A percentile compares a stretch with the other conserved stretches of the same genome.
Conservation (phyloP, 2,888 invertebrate genomes). For the Sphaerophoria taeniata region DNA sequence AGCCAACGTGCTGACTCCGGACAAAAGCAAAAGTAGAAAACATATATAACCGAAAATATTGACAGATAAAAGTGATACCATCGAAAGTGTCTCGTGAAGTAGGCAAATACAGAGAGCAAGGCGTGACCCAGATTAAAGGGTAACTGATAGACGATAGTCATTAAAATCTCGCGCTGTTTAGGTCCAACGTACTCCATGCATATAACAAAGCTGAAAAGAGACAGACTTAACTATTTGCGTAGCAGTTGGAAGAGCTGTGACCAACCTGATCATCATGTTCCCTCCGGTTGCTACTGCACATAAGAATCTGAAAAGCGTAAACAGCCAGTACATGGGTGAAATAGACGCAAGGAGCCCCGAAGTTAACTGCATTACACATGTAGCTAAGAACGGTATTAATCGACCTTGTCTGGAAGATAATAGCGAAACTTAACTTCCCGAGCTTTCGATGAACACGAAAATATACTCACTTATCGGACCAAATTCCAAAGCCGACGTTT, state of each 20-base stretch:
- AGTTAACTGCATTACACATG: slow-evolving; percentile 87
- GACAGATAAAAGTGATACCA: slow-evolving; percentile 86
- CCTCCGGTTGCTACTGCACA: slow-evolving; percentile 90
- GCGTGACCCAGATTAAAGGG: slow-evolving; percentile 87
- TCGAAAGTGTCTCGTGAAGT: slow-evolving; percentile 85
- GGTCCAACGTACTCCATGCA: slow-evolving; percentile 86
- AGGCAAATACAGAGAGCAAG: slow-evolving; percentile 81
- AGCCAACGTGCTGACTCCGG: slow-evolving; percentile 92
- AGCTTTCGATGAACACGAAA: neutral
- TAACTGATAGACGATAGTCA: slow-evolving; percentile 85
- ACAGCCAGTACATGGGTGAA: slow-evolving; percentile 86
- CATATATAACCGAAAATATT: slow-evolving; percentile 85
- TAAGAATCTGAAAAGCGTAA: slow-evolving; percentile 87
- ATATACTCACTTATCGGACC: slow-evolving; percentile 87
- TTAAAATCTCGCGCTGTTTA: slow-evolving; percentile 42
- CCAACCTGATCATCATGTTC: slow-evolving; percentile 87
- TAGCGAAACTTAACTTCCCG: neutral
- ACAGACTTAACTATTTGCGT: neutral
- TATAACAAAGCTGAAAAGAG: slow-evolving; percentile 84
- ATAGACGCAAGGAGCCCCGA: slow-evolving; percentile 88
- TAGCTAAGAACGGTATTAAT: slow-evolving; percentile 87
- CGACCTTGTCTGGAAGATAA: slow-evolving; percentile 86
- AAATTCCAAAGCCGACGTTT: slow-evolving; percentile 88
- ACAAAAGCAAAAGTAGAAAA: slow-evolving; percentile 86
- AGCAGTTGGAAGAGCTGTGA: neutral